Percentiles rank a stretch among this genome's conserved stretches.
phyloP scores from a whole-genome alignment of 2,113 vertebrate species.

The Hippocampus barbouri region DNA sequence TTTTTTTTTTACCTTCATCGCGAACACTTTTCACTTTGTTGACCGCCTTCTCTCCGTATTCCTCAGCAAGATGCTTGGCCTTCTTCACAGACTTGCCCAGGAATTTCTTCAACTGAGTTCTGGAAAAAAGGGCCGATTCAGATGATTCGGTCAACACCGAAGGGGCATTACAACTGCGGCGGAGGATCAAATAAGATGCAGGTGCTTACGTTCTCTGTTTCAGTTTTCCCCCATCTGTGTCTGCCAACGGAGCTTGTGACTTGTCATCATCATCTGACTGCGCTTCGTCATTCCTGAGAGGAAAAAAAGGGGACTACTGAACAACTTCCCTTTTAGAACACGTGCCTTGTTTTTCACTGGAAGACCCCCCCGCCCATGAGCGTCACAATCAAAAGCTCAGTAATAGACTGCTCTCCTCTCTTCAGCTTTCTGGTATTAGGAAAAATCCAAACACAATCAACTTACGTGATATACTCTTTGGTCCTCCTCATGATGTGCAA shows the following conservation, averaged over 20 bases:
- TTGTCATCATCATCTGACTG: conserved; percentile 98
- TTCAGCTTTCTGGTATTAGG: too few relatives aligned
- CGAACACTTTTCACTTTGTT: conserved; percentile 98
- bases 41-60: conserved; percentile 94
- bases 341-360: neutral
- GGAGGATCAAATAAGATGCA: neutral
- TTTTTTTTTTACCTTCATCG: conserved; percentile 81
- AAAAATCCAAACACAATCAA: neutral
- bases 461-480: conserved; percentile 96
- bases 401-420: too few relatives aligned
- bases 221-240: conserved; percentile 90
- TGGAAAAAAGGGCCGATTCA: conserved; percentile 44
- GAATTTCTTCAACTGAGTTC: conserved; percentile 95
- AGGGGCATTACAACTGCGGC: conserved; percentile 40
- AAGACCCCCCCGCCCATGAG: too few relatives aligned
- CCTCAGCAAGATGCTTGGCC: conserved; percentile 93
- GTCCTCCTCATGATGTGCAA: conserved; percentile 98
- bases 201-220: conserved; percentile 93
- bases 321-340: conserved; percentile 12
- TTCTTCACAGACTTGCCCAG: conserved; percentile 95
- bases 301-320: conserved; percentile 10
- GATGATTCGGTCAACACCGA: neutral
- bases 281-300: conserved; percentile 85
- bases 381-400: neutral
- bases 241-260: conserved; percentile 78